Conservation (phyloP, 1,140 invertebrate genomes). For the Zaprionus gabonicus region DNA sequence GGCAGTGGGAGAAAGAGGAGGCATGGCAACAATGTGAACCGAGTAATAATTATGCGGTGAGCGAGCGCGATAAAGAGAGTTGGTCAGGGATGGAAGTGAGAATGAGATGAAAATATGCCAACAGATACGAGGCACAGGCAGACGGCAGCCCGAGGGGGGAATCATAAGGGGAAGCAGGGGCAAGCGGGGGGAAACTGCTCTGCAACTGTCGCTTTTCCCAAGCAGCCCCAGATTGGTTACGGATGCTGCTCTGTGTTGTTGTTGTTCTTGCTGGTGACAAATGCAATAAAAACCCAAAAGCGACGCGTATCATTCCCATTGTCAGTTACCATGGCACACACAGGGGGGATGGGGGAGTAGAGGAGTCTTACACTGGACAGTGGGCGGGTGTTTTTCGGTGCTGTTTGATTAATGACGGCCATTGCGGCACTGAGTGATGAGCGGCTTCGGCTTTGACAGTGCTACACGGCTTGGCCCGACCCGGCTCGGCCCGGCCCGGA, state of each 20-base stretch:
- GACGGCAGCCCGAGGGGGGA: background rate
- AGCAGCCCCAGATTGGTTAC: slow-evolving; percentile 18
- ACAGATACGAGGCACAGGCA: background rate
- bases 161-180: background rate
- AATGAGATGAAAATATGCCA: slow-evolving; percentile 7
- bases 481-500: background rate
- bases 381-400: slow-evolving; percentile 45
- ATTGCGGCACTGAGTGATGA: slow-evolving; percentile 65
- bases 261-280: slow-evolving; percentile 57
- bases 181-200: slow-evolving; percentile 14
- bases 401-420: slow-evolving; percentile 77
- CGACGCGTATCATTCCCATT: slow-evolving; percentile 52
- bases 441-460: slow-evolving; percentile 42
- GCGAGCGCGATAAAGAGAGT: background rate
- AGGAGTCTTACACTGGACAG: background rate
- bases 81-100: background rate
- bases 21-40: slow-evolving; percentile 23
- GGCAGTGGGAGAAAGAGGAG: too few relatives aligned
- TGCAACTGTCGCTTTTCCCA: slow-evolving; percentile 56
- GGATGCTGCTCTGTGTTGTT: background rate
- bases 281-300: slow-evolving; percentile 72
- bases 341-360: background rate
- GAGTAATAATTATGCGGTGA: slow-evolving; percentile 35
- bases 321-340: slow-evolving; percentile 23
- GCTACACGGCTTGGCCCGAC: slow-evolving; percentile 5